These are phyloP conservation scores for Diogma glabrata DNA, from an alignment of 2,888 invertebrate genomes.

Conservation along the genomic window DNA sequence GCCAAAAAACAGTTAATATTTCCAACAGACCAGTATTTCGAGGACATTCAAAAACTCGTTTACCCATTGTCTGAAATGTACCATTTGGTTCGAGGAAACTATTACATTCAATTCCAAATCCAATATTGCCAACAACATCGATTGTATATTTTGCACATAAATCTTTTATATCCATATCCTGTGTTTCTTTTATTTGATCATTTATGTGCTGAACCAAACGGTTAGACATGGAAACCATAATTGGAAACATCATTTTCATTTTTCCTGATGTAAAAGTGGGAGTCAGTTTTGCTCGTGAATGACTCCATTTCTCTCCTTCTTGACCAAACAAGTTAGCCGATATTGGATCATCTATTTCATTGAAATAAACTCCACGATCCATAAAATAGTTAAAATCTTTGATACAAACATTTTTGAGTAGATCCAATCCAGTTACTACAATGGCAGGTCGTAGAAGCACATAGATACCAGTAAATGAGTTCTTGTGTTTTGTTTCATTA, in stretches of 20 bases:
- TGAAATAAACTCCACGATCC: constrained; percentile 28
- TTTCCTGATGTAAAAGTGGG: constrained; percentile 40
- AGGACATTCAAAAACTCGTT: no score
- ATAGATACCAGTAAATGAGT: constrained; percentile 12
- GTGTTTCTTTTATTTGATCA: constrained; percentile 22
- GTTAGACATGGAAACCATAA: constrained; percentile 28
- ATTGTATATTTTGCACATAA: constrained; percentile 32
- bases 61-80: constrained; percentile 23
- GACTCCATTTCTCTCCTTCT: constrained; percentile 37
- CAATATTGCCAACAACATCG: constrained; percentile 34
- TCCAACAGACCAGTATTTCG: no score
- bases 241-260: constrained; percentile 38
- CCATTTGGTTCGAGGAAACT: constrained; percentile 26
- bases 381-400: constrained; percentile 33
- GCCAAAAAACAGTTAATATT: not conserved
- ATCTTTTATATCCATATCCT: constrained; percentile 35
- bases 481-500: constrained; percentile 13
- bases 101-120: constrained; percentile 33
- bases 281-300: constrained; percentile 35
- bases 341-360: constrained; percentile 31
- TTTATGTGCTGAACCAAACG: constrained; percentile 39
- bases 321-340: constrained; percentile 28
- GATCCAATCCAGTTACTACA: constrained; percentile 22
- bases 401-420: constrained; percentile 27
- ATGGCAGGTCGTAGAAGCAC: constrained; percentile 14